Percentiles rank a stretch among this genome's conserved stretches.
phyloP scores from a whole-genome alignment of 2,113 vertebrate species.

The Prunella fulvescens region DNA sequence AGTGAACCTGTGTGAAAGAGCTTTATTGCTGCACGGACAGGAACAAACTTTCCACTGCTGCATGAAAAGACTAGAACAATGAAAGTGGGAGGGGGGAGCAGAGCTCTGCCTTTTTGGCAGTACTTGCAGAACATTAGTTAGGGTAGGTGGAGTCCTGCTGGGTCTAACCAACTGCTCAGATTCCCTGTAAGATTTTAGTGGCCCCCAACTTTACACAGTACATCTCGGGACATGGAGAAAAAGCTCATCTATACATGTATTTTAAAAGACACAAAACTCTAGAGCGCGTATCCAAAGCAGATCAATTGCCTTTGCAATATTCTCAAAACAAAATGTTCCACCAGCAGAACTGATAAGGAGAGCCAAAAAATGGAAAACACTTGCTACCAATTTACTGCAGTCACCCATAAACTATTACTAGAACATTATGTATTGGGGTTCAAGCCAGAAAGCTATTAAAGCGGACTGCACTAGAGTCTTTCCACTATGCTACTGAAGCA shows the following conservation, averaged over 20 bases:
- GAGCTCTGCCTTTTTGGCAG: constrained; percentile 27
- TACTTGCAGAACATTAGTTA: constrained; percentile 42
- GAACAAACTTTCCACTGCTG: constrained; percentile 38
- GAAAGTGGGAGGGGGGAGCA: not conserved
- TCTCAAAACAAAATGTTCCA: constrained; percentile 78
- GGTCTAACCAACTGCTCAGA: constrained; percentile 51
- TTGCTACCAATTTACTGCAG: constrained; percentile 78
- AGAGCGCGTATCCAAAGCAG: constrained; percentile 62
- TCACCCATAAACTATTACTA: constrained; percentile 82
- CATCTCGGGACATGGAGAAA: not conserved
- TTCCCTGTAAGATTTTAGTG: constrained; percentile 6
- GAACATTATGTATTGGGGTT: constrained; percentile 81
- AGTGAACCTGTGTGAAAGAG: constrained; percentile 39
- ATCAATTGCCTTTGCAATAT: constrained; percentile 74
- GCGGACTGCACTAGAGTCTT: constrained; percentile 65
- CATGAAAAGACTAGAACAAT: constrained; percentile 43
- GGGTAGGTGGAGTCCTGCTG: constrained; percentile 43
- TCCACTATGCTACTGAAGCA: constrained; percentile 70
- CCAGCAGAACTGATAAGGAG: constrained; percentile 72
- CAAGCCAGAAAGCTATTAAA: constrained; percentile 80
- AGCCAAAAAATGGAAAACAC: constrained; percentile 79
- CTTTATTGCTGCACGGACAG: not conserved
- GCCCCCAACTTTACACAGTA: not conserved
- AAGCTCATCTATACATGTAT: constrained; percentile 38
- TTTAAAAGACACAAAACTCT: constrained; percentile 44